phyloP scores from a whole-genome alignment of 2,113 vertebrate species.

The Tor tambroides region DNA sequence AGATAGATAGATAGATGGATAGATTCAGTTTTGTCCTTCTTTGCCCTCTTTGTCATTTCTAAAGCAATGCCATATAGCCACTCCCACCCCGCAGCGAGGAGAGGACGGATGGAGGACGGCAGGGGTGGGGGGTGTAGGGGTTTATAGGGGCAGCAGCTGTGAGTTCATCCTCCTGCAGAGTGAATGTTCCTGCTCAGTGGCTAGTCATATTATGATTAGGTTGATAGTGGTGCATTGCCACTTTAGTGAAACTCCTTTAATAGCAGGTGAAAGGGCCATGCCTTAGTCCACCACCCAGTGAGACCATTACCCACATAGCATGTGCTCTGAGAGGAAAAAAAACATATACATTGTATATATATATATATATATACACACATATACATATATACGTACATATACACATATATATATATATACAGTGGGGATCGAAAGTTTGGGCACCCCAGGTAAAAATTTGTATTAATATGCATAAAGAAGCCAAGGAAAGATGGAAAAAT shows the following conservation, averaged over 20 bases:
- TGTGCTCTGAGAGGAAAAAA: not conserved
- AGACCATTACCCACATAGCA: not conserved
- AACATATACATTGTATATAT: no score
- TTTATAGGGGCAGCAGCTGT: constrained; percentile 64
- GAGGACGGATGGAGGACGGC: constrained; percentile 48
- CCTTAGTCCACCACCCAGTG: not conserved
- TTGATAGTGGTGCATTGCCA: constrained; percentile 50
- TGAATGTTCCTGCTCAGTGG: constrained; percentile 60
- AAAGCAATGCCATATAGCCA: constrained; percentile 67
- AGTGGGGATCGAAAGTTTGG: no score
- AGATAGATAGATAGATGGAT: not conserved
- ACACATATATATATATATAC: no score
- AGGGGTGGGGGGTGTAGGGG: constrained; percentile 43
- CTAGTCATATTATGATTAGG: constrained; percentile 63
- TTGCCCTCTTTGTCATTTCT: constrained; percentile 77
- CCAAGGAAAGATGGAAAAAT: no score
- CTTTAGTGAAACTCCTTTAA: constrained; percentile 34
- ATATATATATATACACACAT: no score
- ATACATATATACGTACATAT: no score
- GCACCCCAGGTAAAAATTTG: no score
- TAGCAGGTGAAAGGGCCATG: not conserved
- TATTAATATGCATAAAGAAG: no score
- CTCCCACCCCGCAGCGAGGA: constrained; percentile 65
- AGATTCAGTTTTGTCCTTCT: constrained; percentile 37
- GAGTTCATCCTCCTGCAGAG: constrained; percentile 66